Evolutionary conservation across 37 sponge, comb jelly and placozoan genomes (phyloP).

Genomic region (Halisarca cf. caerulea): DNA sequence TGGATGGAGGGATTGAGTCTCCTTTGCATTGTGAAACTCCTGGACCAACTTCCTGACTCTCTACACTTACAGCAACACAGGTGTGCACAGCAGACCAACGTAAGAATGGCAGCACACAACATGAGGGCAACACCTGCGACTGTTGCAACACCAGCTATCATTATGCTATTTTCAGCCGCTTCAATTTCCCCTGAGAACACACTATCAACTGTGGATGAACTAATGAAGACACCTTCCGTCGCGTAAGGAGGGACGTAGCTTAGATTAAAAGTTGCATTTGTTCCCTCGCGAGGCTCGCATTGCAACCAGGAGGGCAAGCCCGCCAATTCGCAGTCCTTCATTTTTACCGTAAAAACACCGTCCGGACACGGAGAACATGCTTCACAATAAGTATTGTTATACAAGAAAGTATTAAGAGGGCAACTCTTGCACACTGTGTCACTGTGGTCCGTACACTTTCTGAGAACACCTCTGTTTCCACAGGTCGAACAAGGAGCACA

Average conservation of each 20-base stretch:
- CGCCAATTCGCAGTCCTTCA: slow-evolving; percentile 2
- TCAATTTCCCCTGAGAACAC: background rate
- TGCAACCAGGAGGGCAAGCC: slow-evolving; percentile 9
- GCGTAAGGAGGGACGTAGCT: slow-evolving; percentile 7
- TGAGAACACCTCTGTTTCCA: background rate
- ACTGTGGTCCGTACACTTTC: background rate
- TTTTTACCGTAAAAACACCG: background rate
- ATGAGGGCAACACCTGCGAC: background rate
- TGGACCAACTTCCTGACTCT: no score
- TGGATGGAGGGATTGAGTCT: no score
- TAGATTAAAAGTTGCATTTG: background rate
- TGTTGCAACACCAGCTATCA: background rate
- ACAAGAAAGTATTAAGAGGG: background rate
- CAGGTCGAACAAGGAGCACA: background rate
- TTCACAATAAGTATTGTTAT: background rate
- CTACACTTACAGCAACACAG: no score
- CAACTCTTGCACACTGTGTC: background rate
- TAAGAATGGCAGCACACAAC: background rate
- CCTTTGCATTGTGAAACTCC: no score
- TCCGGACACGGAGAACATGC: background rate
- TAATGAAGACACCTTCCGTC: background rate
- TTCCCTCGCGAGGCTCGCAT: background rate
- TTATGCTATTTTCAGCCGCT: background rate
- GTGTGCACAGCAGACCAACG: background rate
- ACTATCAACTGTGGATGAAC: background rate